A percentile compares a stretch with the other conserved stretches of the same genome.
Conservation (phyloP, 2,888 invertebrate species). For the Megaustenia siamemsis region DNA sequence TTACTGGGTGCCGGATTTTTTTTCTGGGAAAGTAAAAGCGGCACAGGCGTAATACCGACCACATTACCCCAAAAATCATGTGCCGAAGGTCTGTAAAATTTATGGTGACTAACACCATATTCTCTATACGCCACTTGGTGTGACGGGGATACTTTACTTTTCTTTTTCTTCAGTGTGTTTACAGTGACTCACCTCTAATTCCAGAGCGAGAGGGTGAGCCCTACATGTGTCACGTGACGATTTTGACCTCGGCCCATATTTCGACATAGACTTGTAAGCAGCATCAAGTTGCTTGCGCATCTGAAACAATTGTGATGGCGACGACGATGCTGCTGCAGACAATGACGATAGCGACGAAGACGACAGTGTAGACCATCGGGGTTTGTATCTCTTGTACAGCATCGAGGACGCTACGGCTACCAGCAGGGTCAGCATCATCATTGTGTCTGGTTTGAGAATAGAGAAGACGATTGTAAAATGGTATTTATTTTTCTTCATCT, state of each 20-base stretch:
- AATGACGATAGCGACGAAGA: neutral
- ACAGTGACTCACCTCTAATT: constrained; percentile 30
- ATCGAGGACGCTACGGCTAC: constrained; percentile 23
- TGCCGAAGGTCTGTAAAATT: no score
- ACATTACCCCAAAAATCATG: no score
- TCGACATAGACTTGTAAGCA: constrained; percentile 18
- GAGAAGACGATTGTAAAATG: neutral
- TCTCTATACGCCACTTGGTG: no score
- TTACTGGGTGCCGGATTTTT: no score
- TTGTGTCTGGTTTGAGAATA: neutral
- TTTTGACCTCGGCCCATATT: constrained; percentile 19
- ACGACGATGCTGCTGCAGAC: neutral
- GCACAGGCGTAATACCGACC: no score
- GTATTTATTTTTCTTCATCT: neutral
- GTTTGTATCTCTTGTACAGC: constrained; percentile 46
- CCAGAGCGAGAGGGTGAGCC: neutral
- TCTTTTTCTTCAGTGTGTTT: no score
- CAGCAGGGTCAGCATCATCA: constrained; percentile 36
- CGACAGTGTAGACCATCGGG: constrained; percentile 6
- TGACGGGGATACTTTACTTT: no score
- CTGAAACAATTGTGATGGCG: neutral
- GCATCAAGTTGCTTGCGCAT: constrained; percentile 28
- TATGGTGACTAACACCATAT: no score
- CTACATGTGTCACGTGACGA: constrained; percentile 24
- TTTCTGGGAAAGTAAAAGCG: no score